Conservation (phyloP, 2,797 vertebrate genomes). For the Capromys pilorides region DNA sequence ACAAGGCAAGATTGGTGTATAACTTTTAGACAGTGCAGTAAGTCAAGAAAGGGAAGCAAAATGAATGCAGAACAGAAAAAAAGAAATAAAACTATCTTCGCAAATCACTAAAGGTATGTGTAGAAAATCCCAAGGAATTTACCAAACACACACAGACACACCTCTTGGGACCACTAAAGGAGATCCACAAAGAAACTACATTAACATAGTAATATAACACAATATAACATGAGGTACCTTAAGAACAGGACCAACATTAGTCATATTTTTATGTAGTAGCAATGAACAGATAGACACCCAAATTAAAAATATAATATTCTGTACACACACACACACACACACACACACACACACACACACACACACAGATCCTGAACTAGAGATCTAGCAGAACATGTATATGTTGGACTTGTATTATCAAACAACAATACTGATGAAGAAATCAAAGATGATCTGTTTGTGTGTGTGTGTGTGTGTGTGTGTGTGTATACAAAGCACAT, state of each 20-base stretch:
- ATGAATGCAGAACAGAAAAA: neutral
- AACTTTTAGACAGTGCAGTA: neutral
- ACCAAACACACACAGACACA: neutral
- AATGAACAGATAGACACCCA: neutral
- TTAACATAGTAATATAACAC: neutral
- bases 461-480: neutral
- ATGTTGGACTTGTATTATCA: neutral
- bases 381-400: neutral
- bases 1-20: neutral
- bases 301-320: constrained; percentile 14
- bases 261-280: neutral
- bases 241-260: neutral
- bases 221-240: neutral
- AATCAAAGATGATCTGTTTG: neutral
- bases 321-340: neutral
- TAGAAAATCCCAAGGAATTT: constrained; percentile 45
- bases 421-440: neutral
- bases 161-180: neutral
- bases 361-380: neutral
- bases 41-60: constrained; percentile 7
- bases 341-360: neutral
- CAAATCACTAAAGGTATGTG: neutral
- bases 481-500: neutral
- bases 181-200: neutral
- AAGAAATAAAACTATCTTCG: constrained; percentile 22